A percentile compares a stretch with the other conserved stretches of the same genome.
phyloP scores from a whole-genome alignment of 2,797 vertebrate genomes.

The Phrynocephalus forsythii region DNA sequence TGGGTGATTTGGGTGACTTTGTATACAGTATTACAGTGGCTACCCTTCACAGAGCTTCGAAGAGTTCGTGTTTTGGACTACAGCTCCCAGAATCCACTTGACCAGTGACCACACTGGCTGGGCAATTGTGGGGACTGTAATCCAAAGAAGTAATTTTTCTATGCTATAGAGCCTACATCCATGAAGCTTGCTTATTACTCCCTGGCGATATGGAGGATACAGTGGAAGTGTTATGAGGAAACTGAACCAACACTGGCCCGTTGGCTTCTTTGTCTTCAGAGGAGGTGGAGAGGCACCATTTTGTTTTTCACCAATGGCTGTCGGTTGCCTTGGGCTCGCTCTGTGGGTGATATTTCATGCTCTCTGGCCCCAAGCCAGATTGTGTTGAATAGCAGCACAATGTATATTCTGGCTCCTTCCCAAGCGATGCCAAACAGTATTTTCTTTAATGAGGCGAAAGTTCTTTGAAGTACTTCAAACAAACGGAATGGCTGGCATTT shows the following conservation, averaged over 20 bases:
- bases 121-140: not conserved
- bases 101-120: not conserved
- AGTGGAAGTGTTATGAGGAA: not conserved
- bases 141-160: not conserved
- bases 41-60: not conserved
- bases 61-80: not conserved
- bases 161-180: no score
- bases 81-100: not conserved
- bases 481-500: conserved; percentile 13
- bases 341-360: no score
- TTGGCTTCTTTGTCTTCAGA: not conserved
- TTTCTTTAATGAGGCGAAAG: not conserved
- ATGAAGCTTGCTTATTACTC: no score
- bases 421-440: not conserved
- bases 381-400: not conserved
- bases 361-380: not conserved
- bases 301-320: not conserved
- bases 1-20: not conserved
- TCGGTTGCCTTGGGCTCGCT: not conserved
- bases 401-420: not conserved
- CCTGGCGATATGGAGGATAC: not conserved
- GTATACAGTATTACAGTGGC: not conserved
- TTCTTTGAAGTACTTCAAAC: conserved; percentile 10
- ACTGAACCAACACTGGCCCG: not conserved
- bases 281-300: not conserved